Evolutionary conservation across 1,140 invertebrate species (phyloP), one percentile per base, ranked within the genome.

Genomic region (Drosophila biarmipes): DNA sequence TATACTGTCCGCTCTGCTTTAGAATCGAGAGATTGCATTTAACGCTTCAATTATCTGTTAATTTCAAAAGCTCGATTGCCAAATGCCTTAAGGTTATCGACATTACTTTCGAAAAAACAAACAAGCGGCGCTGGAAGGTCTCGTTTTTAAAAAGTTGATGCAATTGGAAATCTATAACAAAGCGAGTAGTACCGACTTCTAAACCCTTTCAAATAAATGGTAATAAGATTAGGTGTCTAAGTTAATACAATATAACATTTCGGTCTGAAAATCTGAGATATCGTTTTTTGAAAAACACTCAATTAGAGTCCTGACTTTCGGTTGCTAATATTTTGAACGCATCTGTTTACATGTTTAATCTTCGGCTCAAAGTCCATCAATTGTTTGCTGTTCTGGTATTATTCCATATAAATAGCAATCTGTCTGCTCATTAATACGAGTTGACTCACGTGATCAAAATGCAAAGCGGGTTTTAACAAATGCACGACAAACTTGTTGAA

Each of bases 81-180:
- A 72, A 78, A 71, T 52, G 75, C 35, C 74, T 77, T 77, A 78
- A 78, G 75, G 75, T 78, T 78, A 78, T 78, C 75, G 73, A 72
- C 64, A 52, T 77, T 72, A 53, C 74, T 78, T 78, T 78, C 66
- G 45, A 62, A 78, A 69, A 62, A 57, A 24, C 49, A 24, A 55
- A 76, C 46, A 64, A 48, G 46, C 34, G 24, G 14, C 4, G 31
- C 19, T n/a, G 15, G 51, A 57, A 72, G 75, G 73, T 77, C 52
- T 56, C 35, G 40, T 12, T 52, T 52, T 38, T 19, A 11, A 69
- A 11, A 69, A 56, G 31, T 27, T 55, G 14, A 24, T 69, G 40
- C 51, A 69, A 56, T 68, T 69, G 21, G 42, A 63, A 48, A 31
- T 17, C n/a, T 27, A 15, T 31, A 12, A 19, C 19, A 10, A 10